Evolutionary conservation across 92 coral and sea anemone species (phyloP).

Genomic region (Porites cylindrica): DNA sequence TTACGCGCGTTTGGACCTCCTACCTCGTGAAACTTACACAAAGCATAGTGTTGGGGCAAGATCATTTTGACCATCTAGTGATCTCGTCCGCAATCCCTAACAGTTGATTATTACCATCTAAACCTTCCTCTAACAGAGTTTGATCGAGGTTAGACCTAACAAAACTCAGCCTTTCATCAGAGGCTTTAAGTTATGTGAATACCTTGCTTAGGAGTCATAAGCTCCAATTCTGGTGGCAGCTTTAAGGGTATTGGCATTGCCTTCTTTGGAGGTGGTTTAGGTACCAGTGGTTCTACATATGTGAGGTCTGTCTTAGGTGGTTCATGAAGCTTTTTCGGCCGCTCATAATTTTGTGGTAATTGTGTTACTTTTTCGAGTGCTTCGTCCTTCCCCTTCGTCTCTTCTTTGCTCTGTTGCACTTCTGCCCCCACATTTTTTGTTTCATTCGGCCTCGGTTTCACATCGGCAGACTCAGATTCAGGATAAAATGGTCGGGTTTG

Average conservation of each 20-base stretch:
- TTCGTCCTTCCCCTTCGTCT: slow-evolving; percentile 24
- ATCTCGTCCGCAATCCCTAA: too few relatives aligned
- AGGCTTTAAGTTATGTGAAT: not conserved
- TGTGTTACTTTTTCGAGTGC: slow-evolving; percentile 9
- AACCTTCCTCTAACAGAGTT: too few relatives aligned
- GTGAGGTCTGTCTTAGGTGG: slow-evolving; percentile 8
- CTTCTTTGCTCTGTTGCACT: not conserved
- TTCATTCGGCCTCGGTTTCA: slow-evolving; percentile 1
- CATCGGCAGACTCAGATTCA: slow-evolving; percentile 10
- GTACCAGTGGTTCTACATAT: not conserved
- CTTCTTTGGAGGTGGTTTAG: not conserved
- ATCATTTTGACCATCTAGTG: too few relatives aligned
- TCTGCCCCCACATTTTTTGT: not conserved
- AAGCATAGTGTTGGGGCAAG: too few relatives aligned
- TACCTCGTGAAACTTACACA: too few relatives aligned
- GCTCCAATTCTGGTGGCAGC: slow-evolving; percentile 27
- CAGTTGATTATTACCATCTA: too few relatives aligned
- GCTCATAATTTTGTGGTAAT: not conserved
- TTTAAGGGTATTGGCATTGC: not conserved
- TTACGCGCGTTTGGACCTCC: too few relatives aligned
- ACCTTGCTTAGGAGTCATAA: slow-evolving; percentile 48
- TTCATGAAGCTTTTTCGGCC: not conserved
- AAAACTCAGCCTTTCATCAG: too few relatives aligned
- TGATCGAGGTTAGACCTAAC: too few relatives aligned
- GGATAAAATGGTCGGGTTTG: slow-evolving; percentile 3